Percentiles rank a stretch among this genome's conserved stretches.
Evolutionary conservation across 1,140 invertebrate genomes (phyloP).

Genomic region (Cephus cinctus): DNA sequence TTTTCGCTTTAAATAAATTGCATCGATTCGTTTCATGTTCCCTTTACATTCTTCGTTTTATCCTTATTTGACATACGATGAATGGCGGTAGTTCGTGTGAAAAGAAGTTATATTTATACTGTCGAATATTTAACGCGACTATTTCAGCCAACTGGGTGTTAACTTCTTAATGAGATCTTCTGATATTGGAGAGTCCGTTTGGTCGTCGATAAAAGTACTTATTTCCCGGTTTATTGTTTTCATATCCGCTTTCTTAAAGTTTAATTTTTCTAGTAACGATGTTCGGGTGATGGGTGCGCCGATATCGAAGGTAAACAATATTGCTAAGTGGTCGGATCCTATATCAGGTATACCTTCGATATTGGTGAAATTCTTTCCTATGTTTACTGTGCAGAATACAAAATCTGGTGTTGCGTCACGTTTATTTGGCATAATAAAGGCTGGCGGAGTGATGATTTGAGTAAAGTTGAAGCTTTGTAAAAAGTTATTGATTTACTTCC

Average conservation of each 20-base stretch:
- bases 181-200: no score
- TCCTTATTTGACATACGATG: constrained; percentile 4
- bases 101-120: constrained; percentile 1
- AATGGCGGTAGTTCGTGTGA: constrained; percentile 3
- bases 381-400: constrained; percentile 8
- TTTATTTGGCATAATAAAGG: constrained; percentile 8
- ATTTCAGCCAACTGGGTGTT: not conserved
- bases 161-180: no score
- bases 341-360: constrained; percentile 4
- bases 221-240: not conserved
- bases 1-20: not conserved
- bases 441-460: not conserved
- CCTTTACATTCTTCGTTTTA: constrained; percentile 3
- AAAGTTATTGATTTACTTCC: not conserved
- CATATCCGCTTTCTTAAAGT: constrained; percentile 8
- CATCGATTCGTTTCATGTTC: not conserved
- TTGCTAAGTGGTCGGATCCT: constrained; percentile 1
- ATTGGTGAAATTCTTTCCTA: not conserved
- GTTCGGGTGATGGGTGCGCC: not conserved
- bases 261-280: not conserved
- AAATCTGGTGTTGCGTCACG: constrained; percentile 6
- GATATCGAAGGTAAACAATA: not conserved
- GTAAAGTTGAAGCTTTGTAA: constrained; percentile 1
- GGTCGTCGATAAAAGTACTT: not conserved
- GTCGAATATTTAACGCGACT: not conserved